These are phyloP conservation scores for Leptopterna dolabrata DNA, from an alignment of 2,888 invertebrate species.

Conservation along the genomic window DNA sequence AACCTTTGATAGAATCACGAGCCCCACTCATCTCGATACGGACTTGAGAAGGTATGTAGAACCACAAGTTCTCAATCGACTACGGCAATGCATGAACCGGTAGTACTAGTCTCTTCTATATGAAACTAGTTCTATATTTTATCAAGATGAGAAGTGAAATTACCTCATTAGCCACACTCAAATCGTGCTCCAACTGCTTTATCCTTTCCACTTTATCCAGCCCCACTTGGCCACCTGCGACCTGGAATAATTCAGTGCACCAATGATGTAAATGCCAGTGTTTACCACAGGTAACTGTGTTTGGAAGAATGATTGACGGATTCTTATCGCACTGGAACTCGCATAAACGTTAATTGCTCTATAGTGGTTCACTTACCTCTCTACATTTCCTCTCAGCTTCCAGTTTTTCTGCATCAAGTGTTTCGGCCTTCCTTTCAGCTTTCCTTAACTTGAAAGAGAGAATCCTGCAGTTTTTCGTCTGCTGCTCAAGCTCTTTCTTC, in stretches of 20 bases:
- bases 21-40: too few species aligned
- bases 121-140: neutral
- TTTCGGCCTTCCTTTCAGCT: slow-evolving; percentile 88
- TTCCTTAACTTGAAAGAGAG: slow-evolving; percentile 97
- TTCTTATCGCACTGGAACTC: too few species aligned
- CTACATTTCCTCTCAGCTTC: slow-evolving; percentile 78
- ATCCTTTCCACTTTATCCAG: slow-evolving; percentile 76
- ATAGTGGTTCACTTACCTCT: slow-evolving; percentile 65
- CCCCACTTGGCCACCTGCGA: slow-evolving; percentile 71
- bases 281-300: too few species aligned
- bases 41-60: neutral
- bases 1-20: neutral
- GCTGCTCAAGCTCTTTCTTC: slow-evolving; percentile 94
- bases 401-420: slow-evolving; percentile 86
- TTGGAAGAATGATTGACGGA: too few species aligned
- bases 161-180: slow-evolving; percentile 83
- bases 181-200: slow-evolving; percentile 86
- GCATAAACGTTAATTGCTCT: neutral
- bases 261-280: slow-evolving; percentile 18
- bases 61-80: too few species aligned
- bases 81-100: neutral
- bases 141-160: neutral
- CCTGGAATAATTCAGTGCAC: slow-evolving; percentile 52
- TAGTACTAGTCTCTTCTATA: neutral
- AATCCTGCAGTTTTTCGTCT: slow-evolving; percentile 97